Evolutionary conservation across 1,140 invertebrate species (phyloP).

Genomic region (Drosophila tristis): DNA sequence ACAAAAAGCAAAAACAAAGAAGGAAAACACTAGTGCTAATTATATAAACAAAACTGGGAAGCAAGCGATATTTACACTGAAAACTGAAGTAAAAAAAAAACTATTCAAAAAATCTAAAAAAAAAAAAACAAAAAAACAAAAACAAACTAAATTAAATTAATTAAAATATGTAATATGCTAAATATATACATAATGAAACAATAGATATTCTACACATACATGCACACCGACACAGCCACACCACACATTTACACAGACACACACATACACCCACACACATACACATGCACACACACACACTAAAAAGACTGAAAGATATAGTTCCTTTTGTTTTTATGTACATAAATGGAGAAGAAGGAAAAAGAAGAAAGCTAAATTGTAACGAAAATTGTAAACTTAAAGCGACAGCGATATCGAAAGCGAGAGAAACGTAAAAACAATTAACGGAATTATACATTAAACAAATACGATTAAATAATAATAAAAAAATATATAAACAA

Average conservation of each 20-base stretch:
- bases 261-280: conserved; percentile 28
- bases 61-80: conserved; percentile 64
- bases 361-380: conserved; percentile 47
- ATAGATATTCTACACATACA: conserved; percentile 67
- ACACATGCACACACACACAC: conserved; percentile 66
- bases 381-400: conserved; percentile 77
- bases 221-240: conserved; percentile 37
- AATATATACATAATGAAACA: conserved; percentile 44
- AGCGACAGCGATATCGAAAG: conserved; percentile 17
- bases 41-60: conserved; percentile 62
- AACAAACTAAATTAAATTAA: conserved; percentile 47
- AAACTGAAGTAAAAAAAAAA: conserved; percentile 49
- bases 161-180: conserved; percentile 55
- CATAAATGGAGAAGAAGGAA: conserved; percentile 47
- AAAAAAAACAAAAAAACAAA: conserved; percentile 33
- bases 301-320: conserved; percentile 85
- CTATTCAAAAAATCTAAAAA: conserved; percentile 17
- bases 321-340: conserved; percentile 85
- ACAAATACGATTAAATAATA: conserved; percentile 60
- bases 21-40: conserved; percentile 46
- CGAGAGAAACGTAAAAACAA: conserved; percentile 70
- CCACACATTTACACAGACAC: conserved; percentile 31
- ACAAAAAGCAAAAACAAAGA: conserved; percentile 9
- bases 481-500: conserved; percentile 29
- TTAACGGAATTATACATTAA: conserved; percentile 81